Percentiles rank a stretch among this genome's conserved stretches.
These are phyloP conservation scores for Pogonocichla stellata DNA, from an alignment of 2,113 vertebrate species.

Conservation along the genomic window DNA sequence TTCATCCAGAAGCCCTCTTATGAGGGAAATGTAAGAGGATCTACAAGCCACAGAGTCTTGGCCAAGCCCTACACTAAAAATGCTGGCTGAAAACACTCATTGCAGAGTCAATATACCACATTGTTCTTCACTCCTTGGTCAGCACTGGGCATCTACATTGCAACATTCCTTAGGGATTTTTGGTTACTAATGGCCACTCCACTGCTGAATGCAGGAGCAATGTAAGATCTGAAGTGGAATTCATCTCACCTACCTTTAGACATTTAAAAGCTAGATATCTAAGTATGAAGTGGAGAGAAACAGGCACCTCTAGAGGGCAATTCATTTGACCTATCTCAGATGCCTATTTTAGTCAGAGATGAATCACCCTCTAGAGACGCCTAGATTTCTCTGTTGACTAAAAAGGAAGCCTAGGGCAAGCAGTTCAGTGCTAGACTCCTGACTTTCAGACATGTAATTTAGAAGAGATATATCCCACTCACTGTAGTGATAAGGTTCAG, in stretches of 20 bases:
- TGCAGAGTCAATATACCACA: rapidly evolving
- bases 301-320: conserved; percentile 26
- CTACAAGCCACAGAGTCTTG: background rate
- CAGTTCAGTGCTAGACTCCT: conserved; percentile 33
- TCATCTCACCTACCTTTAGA: background rate
- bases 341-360: conserved; percentile 32
- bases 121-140: background rate
- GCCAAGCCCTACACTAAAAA: background rate
- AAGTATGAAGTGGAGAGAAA: conserved; percentile 16
- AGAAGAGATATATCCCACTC: background rate
- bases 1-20: background rate
- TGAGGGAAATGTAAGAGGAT: background rate
- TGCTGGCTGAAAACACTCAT: background rate
- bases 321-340: conserved; percentile 48
- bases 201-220: background rate
- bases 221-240: background rate
- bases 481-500: background rate
- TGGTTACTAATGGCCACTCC: background rate
- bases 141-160: background rate
- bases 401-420: conserved; percentile 36
- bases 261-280: conserved; percentile 11
- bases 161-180: background rate
- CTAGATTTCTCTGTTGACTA: conserved; percentile 31
- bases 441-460: conserved; percentile 28
- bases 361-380: conserved; percentile 32